Percentiles rank a stretch among this genome's conserved stretches.
phyloP scores from a whole-genome alignment of 2,113 vertebrate genomes.

The Solea solea region DNA sequence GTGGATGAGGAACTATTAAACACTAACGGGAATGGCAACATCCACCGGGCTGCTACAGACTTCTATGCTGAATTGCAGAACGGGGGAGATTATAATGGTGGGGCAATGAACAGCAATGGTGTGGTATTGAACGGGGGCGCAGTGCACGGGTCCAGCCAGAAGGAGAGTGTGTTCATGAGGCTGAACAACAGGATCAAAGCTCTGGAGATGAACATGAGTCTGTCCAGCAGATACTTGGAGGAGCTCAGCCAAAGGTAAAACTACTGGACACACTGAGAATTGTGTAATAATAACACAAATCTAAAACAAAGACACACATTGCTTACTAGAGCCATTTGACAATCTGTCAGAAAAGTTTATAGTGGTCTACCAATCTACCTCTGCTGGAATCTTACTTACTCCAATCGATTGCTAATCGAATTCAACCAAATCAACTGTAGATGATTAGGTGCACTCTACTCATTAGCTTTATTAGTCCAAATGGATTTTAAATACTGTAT shows the following conservation, averaged over 20 bases:
- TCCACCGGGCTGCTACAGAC: slow-evolving; percentile 90
- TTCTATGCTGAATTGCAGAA: slow-evolving; percentile 98
- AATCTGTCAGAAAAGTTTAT: no score
- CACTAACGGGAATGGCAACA: slow-evolving; percentile 68
- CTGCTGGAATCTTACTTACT: no score
- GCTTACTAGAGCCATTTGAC: not conserved
- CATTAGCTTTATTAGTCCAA: no score
- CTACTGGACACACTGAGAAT: not conserved
- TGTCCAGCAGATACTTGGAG: slow-evolving; percentile 96
- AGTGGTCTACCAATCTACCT: no score
- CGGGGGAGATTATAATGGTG: slow-evolving; percentile 86
- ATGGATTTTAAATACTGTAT: no score
- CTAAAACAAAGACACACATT: not conserved
- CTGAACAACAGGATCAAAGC: slow-evolving; percentile 98
- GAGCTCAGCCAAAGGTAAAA: slow-evolving; percentile 96
- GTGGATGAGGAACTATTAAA: slow-evolving; percentile 86
- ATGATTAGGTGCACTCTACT: no score
- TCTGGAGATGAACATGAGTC: slow-evolving; percentile 98
- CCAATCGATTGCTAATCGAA: no score
- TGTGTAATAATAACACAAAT: not conserved
- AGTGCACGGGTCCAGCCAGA: slow-evolving; percentile 95
- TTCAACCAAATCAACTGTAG: no score
- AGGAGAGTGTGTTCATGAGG: slow-evolving; percentile 98
- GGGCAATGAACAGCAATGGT: slow-evolving; percentile 87
- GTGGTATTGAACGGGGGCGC: slow-evolving; percentile 60